A percentile compares a stretch with the other conserved stretches of the same genome.
These are phyloP conservation scores for Amphiura filiformis DNA, from an alignment of 35 echinoderm and acorn worm genomes.

Conservation along the genomic window DNA sequence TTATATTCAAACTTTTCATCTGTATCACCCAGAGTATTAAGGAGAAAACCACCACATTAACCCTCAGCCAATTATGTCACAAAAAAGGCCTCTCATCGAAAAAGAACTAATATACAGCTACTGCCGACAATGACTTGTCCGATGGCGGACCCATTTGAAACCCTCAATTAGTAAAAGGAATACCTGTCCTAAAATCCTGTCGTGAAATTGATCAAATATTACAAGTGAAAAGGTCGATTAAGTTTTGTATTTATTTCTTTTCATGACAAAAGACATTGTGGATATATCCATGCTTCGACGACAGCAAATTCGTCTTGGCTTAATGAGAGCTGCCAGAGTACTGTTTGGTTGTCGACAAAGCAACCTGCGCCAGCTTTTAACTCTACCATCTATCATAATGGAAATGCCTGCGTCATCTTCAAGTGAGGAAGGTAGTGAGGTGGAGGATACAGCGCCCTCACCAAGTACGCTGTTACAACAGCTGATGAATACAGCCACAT, in stretches of 20 bases:
- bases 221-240: no score
- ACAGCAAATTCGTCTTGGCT: slow-evolving; percentile 85
- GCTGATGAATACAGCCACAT: slow-evolving; percentile 88
- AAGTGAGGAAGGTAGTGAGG: slow-evolving; percentile 43
- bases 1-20: no score
- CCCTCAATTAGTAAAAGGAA: no score
- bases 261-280: slow-evolving; percentile 39
- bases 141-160: no score
- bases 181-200: no score
- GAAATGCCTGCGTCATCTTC: slow-evolving; percentile 22
- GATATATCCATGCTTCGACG: slow-evolving; percentile 66
- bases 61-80: no score
- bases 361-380: slow-evolving; percentile 83
- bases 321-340: slow-evolving; percentile 77
- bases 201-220: no score
- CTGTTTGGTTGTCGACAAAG: slow-evolving; percentile 84
- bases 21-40: no score
- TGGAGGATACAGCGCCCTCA: slow-evolving; percentile 24
- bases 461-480: slow-evolving; percentile 72
- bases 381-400: slow-evolving; percentile 29
- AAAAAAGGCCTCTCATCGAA: no score
- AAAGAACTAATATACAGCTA: no score
- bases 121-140: no score
- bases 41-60: no score
- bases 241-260: background rate